Evolutionary conservation across 2,113 vertebrate genomes (phyloP).

Genomic region (Toxotes chatareus): DNA sequence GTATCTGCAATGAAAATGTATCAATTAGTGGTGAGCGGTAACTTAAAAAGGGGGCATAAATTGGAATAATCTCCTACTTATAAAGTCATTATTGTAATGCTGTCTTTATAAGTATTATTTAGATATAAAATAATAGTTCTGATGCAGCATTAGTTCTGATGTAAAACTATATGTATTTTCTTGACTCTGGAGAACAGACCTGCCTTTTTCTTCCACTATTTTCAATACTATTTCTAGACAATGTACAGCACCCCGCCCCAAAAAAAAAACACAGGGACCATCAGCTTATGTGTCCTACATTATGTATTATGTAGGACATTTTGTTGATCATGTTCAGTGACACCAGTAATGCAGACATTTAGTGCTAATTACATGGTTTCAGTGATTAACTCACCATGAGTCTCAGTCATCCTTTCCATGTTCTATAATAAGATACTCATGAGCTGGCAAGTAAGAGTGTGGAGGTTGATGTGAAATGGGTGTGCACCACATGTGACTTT

Average conservation of each 20-base stretch:
- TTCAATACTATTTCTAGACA: background rate
- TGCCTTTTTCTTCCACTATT: background rate
- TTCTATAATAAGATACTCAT: too few relatives aligned
- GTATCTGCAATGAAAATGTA: background rate
- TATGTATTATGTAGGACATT: background rate
- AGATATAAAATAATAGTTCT: too few relatives aligned
- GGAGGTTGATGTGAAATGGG: background rate
- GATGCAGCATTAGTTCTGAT: background rate
- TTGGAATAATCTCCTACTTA: background rate
- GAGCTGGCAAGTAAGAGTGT: background rate
- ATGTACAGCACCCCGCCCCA: background rate
- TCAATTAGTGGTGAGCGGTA: constrained; percentile 21
- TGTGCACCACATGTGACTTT: too few relatives aligned
- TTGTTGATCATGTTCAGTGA: background rate
- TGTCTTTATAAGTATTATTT: too few relatives aligned
- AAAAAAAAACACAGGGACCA: background rate
- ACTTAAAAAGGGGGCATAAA: background rate
- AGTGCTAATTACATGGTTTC: background rate
- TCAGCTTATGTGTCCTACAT: background rate
- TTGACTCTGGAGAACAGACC: background rate
- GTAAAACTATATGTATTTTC: background rate
- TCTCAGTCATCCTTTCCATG: background rate
- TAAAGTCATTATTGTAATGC: too few relatives aligned
- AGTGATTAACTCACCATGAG: background rate
- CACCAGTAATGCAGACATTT: constrained; percentile 2